A percentile compares a stretch with the other conserved stretches of the same genome.
Conservation (phyloP, 2,797 vertebrate genomes). For the Pogoniulus pusillus region DNA sequence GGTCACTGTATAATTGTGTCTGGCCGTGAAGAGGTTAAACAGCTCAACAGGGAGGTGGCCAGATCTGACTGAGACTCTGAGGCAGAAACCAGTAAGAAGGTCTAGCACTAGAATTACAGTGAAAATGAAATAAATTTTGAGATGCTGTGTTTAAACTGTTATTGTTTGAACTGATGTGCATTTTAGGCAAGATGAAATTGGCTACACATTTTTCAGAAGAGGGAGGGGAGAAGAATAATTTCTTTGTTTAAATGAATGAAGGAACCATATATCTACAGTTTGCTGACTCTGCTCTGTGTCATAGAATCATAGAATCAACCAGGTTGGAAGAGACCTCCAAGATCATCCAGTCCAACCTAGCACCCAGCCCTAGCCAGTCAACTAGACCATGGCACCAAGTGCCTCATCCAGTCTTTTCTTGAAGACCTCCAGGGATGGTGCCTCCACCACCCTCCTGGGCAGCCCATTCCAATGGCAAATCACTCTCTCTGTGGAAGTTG, state of each 20-base stretch:
- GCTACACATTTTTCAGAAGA: neutral
- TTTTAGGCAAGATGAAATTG: neutral
- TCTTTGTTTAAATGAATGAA: neutral
- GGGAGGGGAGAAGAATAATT: neutral
- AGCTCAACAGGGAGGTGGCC: neutral
- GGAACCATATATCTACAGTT: neutral
- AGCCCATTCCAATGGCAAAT: too few species aligned
- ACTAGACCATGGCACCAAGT: too few species aligned
- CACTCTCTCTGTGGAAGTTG: too few species aligned
- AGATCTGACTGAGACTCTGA: neutral
- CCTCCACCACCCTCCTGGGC: too few species aligned
- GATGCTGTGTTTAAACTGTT: conserved; percentile 16
- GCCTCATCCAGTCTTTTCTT: too few species aligned
- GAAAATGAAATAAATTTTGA: conserved; percentile 57
- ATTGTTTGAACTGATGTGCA: neutral
- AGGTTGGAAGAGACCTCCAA: too few species aligned
- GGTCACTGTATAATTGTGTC: neutral
- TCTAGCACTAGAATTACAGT: neutral
- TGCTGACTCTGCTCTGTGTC: neutral
- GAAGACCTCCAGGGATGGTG: too few species aligned
- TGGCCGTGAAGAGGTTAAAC: neutral
- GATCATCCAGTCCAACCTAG: too few species aligned
- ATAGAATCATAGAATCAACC: too few species aligned
- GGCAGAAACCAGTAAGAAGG: neutral
- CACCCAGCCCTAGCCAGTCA: too few species aligned